Evolutionary conservation across 2,113 vertebrate genomes (phyloP).

Genomic region (Nycticryphes semicollaris): DNA sequence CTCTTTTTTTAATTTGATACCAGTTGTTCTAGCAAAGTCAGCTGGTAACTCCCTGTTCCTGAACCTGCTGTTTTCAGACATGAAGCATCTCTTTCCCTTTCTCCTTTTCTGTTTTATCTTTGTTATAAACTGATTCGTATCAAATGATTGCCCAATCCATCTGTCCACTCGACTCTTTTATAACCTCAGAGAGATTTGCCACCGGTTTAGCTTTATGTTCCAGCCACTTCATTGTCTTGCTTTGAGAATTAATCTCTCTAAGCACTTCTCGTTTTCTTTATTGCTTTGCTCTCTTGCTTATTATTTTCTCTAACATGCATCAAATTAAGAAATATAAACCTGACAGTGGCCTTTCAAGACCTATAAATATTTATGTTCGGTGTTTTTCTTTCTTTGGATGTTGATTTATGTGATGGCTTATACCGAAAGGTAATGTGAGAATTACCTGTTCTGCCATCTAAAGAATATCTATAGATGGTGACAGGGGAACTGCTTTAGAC

Average conservation of each 20-base stretch:
- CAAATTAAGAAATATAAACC: constrained; percentile 2
- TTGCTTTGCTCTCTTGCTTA: background rate
- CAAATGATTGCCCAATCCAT: constrained; percentile 59
- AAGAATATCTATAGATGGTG: background rate
- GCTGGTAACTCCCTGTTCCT: background rate
- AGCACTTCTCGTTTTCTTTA: constrained; percentile 10
- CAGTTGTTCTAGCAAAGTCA: background rate
- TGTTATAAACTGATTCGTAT: constrained; percentile 11
- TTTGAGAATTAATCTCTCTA: constrained; percentile 6
- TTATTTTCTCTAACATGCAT: background rate
- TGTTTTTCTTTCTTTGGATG: background rate
- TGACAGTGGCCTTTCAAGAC: background rate
- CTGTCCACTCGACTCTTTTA: background rate
- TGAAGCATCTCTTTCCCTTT: background rate
- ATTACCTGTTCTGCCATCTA: background rate
- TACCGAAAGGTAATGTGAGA: background rate
- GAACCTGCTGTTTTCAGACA: background rate
- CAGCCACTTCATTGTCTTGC: background rate
- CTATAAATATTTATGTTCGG: background rate
- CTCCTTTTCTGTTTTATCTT: background rate
- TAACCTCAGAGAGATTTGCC: background rate
- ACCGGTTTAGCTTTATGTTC: background rate
- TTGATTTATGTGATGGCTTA: background rate
- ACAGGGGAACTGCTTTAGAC: background rate
- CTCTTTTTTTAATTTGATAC: background rate